Percentiles rank a stretch among this genome's conserved stretches.
Evolutionary conservation across 2,888 invertebrate genomes (phyloP).

Genomic region (Bibio marci): DNA sequence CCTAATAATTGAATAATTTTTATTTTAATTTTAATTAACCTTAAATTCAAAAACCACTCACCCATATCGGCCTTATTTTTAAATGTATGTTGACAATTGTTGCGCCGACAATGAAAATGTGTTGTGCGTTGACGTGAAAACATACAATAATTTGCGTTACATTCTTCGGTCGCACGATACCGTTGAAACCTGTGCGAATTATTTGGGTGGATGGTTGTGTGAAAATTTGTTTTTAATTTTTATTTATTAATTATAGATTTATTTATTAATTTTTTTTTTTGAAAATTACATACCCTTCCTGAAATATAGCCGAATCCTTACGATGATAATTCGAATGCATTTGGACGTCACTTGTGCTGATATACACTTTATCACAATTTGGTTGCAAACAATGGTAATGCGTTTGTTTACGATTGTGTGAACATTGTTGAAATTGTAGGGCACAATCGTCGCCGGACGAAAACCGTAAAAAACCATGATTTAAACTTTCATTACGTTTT

Average conservation of each 20-base stretch:
- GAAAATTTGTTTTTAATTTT: too few species aligned
- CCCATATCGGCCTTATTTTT: constrained; percentile 99
- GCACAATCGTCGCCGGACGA: constrained; percentile 91
- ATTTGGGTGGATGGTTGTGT: too few species aligned
- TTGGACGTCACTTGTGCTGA: constrained; percentile 96
- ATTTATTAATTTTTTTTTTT: too few species aligned
- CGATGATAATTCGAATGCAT: constrained; percentile 99
- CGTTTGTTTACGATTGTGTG: constrained; percentile 85
- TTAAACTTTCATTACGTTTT: constrained; percentile 90
- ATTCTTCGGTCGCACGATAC: constrained; percentile 90
- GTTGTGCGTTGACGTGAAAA: constrained; percentile 92
- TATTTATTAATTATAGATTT: too few species aligned
- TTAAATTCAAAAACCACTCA: too few species aligned
- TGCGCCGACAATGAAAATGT: constrained; percentile 89
- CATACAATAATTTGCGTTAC: constrained; percentile 76
- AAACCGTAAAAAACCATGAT: constrained; percentile 71
- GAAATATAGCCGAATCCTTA: constrained; percentile 93
- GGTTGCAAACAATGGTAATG: constrained; percentile 96
- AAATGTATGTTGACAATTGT: constrained; percentile 86
- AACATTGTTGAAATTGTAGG: constrained; percentile 63
- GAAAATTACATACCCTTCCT: constrained; percentile 72
- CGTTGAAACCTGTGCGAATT: constrained; percentile 59
- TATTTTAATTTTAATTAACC: too few species aligned
- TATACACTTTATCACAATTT: constrained; percentile 88
- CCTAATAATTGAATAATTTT: too few species aligned